Conservation (phyloP, 2,888 invertebrate species). For the Octonoba sinensis region DNA sequence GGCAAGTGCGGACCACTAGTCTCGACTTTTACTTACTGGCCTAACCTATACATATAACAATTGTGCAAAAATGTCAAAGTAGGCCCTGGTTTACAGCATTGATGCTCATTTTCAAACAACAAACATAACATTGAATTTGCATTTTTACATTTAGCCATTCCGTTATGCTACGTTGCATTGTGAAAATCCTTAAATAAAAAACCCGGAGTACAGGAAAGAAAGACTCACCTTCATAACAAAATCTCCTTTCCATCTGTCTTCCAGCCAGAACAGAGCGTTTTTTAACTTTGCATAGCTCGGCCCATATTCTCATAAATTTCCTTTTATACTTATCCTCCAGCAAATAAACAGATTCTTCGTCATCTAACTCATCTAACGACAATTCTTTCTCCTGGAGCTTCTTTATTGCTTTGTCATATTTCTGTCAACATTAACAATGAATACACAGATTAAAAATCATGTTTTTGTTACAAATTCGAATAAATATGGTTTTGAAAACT, state of each 20-base stretch:
- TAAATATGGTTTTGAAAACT: neutral
- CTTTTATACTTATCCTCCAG: constrained; percentile 37
- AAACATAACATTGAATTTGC: too few relatives aligned
- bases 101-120: too few relatives aligned
- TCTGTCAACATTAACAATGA: constrained; percentile 6
- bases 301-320: constrained; percentile 18
- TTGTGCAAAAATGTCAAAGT: too few relatives aligned
- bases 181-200: too few relatives aligned
- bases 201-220: neutral
- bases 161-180: too few relatives aligned
- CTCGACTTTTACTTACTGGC: too few relatives aligned
- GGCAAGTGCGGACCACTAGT: too few relatives aligned
- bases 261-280: constrained; percentile 16
- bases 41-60: too few relatives aligned
- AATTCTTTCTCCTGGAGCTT: constrained; percentile 36
- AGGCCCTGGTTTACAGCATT: too few relatives aligned
- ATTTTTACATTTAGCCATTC: too few relatives aligned
- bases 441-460: neutral
- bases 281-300: constrained; percentile 17
- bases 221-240: constrained; percentile 68
- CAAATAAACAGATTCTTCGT: constrained; percentile 40
- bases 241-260: constrained; percentile 68
- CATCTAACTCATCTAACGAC: constrained; percentile 53
- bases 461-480: neutral
- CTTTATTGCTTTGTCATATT: constrained; percentile 42